Conservation (phyloP, 2,888 invertebrate species). For the Drosophila niveifrons region DNA sequence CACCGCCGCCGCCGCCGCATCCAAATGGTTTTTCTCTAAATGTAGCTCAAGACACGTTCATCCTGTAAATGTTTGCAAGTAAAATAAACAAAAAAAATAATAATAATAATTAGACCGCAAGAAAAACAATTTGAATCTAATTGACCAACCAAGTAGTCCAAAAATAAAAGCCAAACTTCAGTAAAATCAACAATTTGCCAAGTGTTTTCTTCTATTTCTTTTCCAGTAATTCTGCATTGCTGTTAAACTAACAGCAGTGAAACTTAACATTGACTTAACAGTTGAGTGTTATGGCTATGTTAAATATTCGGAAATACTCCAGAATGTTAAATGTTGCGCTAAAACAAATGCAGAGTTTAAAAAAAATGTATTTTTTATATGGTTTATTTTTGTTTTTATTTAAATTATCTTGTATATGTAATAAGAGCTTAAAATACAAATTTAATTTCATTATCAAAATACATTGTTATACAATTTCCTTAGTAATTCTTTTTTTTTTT, state of each 20-base stretch:
- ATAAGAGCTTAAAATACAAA: constrained; percentile 77
- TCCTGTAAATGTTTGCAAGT: constrained; percentile 45
- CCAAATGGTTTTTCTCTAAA: constrained; percentile 49
- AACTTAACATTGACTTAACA: background rate
- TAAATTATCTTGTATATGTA: constrained; percentile 76
- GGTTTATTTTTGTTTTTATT: constrained; percentile 57
- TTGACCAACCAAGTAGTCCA: constrained; percentile 48
- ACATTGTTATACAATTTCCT: constrained; percentile 80
- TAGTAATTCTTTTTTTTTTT: constrained; percentile 50
- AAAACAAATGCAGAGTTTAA: background rate
- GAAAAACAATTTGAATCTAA: constrained; percentile 40
- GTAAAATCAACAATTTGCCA: constrained; percentile 5
- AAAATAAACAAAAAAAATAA: constrained; percentile 5
- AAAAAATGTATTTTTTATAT: constrained; percentile 3
- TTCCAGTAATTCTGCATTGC: background rate
- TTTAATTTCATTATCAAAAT: constrained; percentile 79
- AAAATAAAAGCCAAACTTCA: constrained; percentile 35
- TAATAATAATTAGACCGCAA: background rate
- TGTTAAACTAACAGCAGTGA: background rate
- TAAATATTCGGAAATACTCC: too few species aligned
- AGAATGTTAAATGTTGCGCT: too few species aligned
- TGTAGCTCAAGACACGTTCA: constrained; percentile 12
- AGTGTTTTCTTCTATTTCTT: background rate
- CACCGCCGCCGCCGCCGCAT: constrained; percentile 1
- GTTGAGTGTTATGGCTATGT: too few species aligned